A percentile compares a stretch with the other conserved stretches of the same genome.
phyloP scores from a whole-genome alignment of 2,797 vertebrate genomes.

The Dallia pectoralis region DNA sequence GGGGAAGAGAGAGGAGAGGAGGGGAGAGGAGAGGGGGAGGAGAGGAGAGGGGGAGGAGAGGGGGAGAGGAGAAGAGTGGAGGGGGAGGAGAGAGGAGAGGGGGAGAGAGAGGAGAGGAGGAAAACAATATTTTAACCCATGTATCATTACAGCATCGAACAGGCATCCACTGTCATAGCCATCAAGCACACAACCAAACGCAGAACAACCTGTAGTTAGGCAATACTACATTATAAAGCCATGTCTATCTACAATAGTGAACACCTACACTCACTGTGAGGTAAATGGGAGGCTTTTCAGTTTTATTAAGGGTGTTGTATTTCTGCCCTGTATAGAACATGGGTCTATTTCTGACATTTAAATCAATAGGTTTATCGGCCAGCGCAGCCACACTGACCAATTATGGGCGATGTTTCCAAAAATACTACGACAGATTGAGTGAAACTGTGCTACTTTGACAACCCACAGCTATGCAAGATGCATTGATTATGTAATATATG shows the following conservation, averaged over 20 bases:
- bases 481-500: not conserved
- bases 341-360: not conserved
- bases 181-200: not conserved
- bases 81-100: no score
- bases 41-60: constrained; percentile 13
- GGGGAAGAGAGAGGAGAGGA: no score
- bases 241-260: no score
- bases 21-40: no score
- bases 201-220: no score
- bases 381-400: not conserved
- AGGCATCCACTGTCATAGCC: not conserved
- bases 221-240: no score
- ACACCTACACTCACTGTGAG: no score
- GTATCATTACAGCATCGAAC: not conserved
- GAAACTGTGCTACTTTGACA: not conserved
- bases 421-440: not conserved
- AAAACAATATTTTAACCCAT: not conserved
- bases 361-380: not conserved
- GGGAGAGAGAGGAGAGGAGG: no score
- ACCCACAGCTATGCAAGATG: not conserved
- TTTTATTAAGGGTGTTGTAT: no score
- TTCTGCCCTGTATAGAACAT: not conserved
- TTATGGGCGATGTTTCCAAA: not conserved
- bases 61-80: no score
- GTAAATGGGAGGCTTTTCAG: no score